These are phyloP conservation scores for Smittia sp. DNA, from an alignment of 2,888 invertebrate species.

Conservation along the genomic window DNA sequence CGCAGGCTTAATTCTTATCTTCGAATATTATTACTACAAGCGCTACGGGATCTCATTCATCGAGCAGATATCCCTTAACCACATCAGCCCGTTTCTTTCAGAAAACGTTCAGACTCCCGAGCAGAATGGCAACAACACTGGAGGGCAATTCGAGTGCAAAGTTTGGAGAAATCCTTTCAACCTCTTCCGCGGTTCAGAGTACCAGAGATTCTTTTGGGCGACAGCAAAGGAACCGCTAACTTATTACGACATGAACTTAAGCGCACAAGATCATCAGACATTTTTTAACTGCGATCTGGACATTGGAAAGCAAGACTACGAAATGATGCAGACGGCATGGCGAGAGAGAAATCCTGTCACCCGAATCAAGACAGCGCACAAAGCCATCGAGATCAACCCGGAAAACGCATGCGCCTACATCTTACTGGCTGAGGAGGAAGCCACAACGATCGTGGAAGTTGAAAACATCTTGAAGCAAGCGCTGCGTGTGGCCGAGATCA, in stretches of 20 bases:
- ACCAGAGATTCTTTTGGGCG: constrained; percentile 88
- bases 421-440: constrained; percentile 93
- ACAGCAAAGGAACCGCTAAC: constrained; percentile 93
- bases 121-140: constrained; percentile 45
- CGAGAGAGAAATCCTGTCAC: constrained; percentile 88
- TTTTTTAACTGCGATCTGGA: constrained; percentile 92
- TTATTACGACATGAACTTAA: constrained; percentile 98
- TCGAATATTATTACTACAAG: constrained; percentile 99
- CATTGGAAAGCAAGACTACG: constrained; percentile 81
- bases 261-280: constrained; percentile 97
- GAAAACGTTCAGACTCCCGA: constrained; percentile 55
- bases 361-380: constrained; percentile 82
- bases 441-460: constrained; percentile 84
- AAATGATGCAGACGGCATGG: constrained; percentile 96
- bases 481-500: constrained; percentile 77
- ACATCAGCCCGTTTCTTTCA: constrained; percentile 86
- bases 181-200: constrained; percentile 93
- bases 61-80: constrained; percentile 92
- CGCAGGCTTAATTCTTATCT: constrained; percentile 65
- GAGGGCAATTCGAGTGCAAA: constrained; percentile 68
- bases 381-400: constrained; percentile 79
- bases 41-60: constrained; percentile 56
- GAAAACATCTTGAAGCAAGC: constrained; percentile 82
- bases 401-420: constrained; percentile 96
- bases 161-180: constrained; percentile 97